Percentiles rank a stretch among this genome's conserved stretches.
Conservation (phyloP, 2,113 vertebrate species). For the Silurus glanis region DNA sequence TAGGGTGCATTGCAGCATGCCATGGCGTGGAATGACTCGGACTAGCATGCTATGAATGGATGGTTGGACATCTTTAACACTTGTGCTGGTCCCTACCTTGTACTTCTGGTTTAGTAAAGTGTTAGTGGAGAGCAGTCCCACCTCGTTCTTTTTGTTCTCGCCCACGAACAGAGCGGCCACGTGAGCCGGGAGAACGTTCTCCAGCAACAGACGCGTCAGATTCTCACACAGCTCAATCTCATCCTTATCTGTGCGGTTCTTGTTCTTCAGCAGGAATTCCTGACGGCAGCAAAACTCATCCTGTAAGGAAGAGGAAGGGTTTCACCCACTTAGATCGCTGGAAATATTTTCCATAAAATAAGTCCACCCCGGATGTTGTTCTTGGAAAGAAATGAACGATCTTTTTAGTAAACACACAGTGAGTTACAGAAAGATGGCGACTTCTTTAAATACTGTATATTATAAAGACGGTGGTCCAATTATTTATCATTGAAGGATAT, state of each 20-base stretch:
- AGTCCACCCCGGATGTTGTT: not conserved
- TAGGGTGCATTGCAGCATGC: not conserved
- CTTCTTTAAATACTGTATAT: no score
- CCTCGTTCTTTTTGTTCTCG: slow-evolving; percentile 93
- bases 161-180: slow-evolving; percentile 93
- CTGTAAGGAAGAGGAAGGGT: slow-evolving; percentile 62
- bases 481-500: no score
- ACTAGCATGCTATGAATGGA: slow-evolving; percentile 20
- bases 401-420: no score
- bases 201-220: slow-evolving; percentile 91
- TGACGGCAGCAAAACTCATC: slow-evolving; percentile 90
- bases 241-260: slow-evolving; percentile 92
- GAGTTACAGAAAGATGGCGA: not conserved
- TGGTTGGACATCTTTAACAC: not conserved
- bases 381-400: not conserved
- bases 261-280: slow-evolving; percentile 93
- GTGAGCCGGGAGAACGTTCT: slow-evolving; percentile 94
- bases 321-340: not conserved
- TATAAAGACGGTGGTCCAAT: no score
- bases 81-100: slow-evolving; percentile 55
- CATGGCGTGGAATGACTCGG: slow-evolving; percentile 14
- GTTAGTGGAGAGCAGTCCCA: slow-evolving; percentile 62
- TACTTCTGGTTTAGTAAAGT: slow-evolving; percentile 60
- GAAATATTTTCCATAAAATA: not conserved
- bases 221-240: slow-evolving; percentile 98